Percentiles rank a stretch among this genome's conserved stretches.
These are phyloP conservation scores for Colossoma macropomum DNA, from an alignment of 2,113 vertebrate species.

Conservation along the genomic window DNA sequence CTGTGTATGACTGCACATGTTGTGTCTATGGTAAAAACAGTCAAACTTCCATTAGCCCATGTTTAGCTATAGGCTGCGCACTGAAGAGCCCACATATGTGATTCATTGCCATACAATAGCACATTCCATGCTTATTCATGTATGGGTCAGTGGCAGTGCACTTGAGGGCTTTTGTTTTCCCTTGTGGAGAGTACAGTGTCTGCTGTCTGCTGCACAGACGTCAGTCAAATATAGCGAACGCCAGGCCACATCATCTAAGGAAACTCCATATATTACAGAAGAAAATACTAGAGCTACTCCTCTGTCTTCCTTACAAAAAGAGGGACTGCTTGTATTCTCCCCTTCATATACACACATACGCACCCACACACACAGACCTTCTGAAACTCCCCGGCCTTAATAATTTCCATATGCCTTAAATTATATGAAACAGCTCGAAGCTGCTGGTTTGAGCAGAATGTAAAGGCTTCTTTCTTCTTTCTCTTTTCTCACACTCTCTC, in stretches of 20 bases:
- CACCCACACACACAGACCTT: conserved; percentile 6
- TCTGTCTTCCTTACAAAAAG: conserved; percentile 57
- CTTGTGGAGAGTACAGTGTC: conserved; percentile 5
- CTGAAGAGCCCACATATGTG: conserved; percentile 7
- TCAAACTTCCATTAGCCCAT: background rate
- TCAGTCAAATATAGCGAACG: conserved; percentile 43
- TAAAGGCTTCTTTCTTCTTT: conserved; percentile 59
- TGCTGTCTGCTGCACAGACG: conserved; percentile 27
- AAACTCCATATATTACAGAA: conserved; percentile 47
- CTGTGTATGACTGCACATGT: background rate
- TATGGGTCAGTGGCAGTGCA: conserved; percentile 17
- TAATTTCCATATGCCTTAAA: conserved; percentile 62
- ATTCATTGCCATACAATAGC: conserved; percentile 16
- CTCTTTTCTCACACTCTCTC: background rate
- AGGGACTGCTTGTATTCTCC: conserved; percentile 48
- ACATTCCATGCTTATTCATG: conserved; percentile 32
- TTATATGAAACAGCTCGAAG: conserved; percentile 59
- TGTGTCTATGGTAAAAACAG: conserved; percentile 4
- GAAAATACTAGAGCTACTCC: conserved; percentile 42
- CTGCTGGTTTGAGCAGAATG: conserved; percentile 59
- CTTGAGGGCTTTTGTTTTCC: conserved; percentile 32
- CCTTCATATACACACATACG: conserved; percentile 44
- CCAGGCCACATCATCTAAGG: conserved; percentile 30
- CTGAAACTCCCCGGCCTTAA: conserved; percentile 50
- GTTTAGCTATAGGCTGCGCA: background rate